Percentiles rank a stretch among this genome's conserved stretches.
phyloP scores from a whole-genome alignment of 2,888 invertebrate genomes.

The Noctua janthe region DNA sequence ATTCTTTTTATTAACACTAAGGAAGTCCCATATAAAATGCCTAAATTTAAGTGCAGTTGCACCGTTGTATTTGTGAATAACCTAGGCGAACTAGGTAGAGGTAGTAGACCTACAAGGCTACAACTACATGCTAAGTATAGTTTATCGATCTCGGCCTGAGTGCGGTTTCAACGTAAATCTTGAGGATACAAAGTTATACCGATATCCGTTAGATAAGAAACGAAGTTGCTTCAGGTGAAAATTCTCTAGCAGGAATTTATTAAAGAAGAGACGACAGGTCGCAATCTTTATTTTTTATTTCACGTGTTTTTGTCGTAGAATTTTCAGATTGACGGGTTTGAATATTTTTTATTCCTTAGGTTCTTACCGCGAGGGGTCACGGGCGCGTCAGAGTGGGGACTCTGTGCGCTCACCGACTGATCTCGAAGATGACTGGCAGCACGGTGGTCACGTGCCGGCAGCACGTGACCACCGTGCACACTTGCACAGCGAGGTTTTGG shows the following conservation, averaged over 20 bases:
- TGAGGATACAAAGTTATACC: neutral
- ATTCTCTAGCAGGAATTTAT: neutral
- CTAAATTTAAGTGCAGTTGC: neutral
- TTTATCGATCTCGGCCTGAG: neutral
- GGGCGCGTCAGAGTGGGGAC: no score
- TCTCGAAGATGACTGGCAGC: no score
- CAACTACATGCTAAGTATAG: neutral
- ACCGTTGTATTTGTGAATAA: neutral
- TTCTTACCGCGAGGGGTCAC: neutral
- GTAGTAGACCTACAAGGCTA: no score
- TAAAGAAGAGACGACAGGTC: no score
- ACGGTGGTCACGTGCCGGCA: no score
- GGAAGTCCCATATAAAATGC: neutral
- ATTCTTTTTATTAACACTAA: neutral
- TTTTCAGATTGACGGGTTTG: neutral
- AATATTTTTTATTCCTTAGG: neutral
- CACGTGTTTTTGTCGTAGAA: neutral
- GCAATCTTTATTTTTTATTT: neutral
- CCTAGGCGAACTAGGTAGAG: neutral
- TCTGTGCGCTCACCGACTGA: no score
- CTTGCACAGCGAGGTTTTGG: no score
- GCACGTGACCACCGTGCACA: no score
- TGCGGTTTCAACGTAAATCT: neutral
- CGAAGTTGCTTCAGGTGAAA: neutral
- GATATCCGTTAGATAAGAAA: neutral